Conservation (phyloP, 2,888 invertebrate species). For the Periphyllus acericola region DNA sequence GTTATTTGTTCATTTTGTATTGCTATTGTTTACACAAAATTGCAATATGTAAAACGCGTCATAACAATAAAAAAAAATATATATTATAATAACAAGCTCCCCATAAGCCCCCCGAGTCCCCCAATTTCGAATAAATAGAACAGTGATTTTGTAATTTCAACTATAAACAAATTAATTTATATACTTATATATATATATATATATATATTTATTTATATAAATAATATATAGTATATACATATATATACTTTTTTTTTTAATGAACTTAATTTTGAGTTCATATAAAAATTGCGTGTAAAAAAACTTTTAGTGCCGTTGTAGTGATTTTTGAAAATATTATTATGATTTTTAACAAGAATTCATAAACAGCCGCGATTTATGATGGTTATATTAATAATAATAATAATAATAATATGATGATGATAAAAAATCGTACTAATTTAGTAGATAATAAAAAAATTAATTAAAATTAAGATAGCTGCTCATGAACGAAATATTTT, state of each 20-base stretch:
- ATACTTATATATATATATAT: conserved; percentile 12
- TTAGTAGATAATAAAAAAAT: conserved; percentile 51
- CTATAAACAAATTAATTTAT: conserved; percentile 51
- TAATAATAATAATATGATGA: conserved; percentile 46
- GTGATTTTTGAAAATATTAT: conserved; percentile 58
- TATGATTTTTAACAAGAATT: conserved; percentile 58
- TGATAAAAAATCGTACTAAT: conserved; percentile 52
- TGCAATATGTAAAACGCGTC: conserved; percentile 53
- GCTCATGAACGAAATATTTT: conserved; percentile 56
- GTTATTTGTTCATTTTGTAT: conserved; percentile 42
- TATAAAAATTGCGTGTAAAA: conserved; percentile 55
- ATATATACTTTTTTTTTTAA: neutral
- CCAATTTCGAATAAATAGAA: conserved; percentile 49
- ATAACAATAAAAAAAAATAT: conserved; percentile 59
- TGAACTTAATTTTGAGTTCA: conserved; percentile 51
- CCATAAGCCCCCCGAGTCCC: conserved; percentile 30
- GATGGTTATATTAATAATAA: conserved; percentile 46
- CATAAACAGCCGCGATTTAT: conserved; percentile 55
- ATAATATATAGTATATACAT: neutral
- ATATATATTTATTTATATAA: conserved; percentile 11
- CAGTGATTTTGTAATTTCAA: conserved; percentile 50
- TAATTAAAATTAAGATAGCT: conserved; percentile 57
- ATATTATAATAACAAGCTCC: conserved; percentile 57
- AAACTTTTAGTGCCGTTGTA: conserved; percentile 58
- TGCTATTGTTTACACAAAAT: conserved; percentile 48